A percentile compares a stretch with the other conserved stretches of the same genome.
Evolutionary conservation across 2,888 invertebrate species (phyloP).

Genomic region (Oligia fasciuncula): DNA sequence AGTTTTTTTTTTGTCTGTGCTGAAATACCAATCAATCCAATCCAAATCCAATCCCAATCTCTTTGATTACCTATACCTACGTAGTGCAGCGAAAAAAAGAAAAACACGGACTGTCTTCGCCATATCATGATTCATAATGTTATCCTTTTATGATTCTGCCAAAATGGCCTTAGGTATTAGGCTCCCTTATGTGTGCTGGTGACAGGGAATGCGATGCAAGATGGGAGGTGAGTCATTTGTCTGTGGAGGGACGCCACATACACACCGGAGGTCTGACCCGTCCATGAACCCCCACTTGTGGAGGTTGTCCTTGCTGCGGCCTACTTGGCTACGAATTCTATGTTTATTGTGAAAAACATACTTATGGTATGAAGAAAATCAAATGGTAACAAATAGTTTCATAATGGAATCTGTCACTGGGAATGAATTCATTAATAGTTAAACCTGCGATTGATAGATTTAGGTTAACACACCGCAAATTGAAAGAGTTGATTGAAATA

Average conservation of each 20-base stretch:
- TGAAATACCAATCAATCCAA: too few relatives aligned
- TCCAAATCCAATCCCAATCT: too few relatives aligned
- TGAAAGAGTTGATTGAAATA: conserved; percentile 1
- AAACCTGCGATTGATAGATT: neutral
- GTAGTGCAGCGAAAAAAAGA: too few relatives aligned
- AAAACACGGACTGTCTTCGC: too few relatives aligned
- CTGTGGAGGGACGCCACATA: neutral
- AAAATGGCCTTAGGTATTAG: too few relatives aligned
- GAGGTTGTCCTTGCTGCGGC: neutral
- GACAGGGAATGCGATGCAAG: too few relatives aligned
- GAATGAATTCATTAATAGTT: neutral
- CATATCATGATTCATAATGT: too few relatives aligned
- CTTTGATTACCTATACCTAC: too few relatives aligned
- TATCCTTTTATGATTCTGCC: too few relatives aligned
- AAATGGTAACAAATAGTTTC: neutral
- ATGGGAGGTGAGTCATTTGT: too few relatives aligned
- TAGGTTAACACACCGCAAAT: neutral
- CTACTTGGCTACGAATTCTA: neutral
- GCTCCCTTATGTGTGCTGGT: neutral
- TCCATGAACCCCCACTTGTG: neutral
- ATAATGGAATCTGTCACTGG: neutral
- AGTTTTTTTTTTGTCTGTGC: too few relatives aligned
- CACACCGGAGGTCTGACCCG: neutral
- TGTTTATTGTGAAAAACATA: neutral
- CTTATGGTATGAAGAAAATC: neutral